phyloP scores from a whole-genome alignment of 2,797 vertebrate genomes.

The Glossophaga mutica region DNA sequence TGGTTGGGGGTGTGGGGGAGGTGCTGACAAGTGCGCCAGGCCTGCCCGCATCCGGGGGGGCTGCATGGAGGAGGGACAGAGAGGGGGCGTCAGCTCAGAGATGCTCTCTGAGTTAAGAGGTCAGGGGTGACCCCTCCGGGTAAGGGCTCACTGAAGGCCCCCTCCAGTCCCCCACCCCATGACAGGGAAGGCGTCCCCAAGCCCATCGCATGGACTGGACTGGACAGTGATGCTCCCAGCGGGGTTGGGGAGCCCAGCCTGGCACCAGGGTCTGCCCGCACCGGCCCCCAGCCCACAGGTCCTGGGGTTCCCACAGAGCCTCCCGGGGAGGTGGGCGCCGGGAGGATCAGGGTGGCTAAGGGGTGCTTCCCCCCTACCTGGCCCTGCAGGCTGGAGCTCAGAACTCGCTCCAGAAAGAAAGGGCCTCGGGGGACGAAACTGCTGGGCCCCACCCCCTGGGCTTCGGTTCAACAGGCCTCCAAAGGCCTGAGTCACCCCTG shows the following conservation, averaged over 20 bases:
- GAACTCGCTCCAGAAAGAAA: constrained; percentile 66
- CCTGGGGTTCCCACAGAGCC: background rate
- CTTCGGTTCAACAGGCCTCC: background rate
- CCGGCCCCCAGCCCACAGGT: background rate
- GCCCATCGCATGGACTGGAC: rapidly evolving
- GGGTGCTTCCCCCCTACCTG: background rate
- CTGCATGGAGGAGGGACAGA: background rate
- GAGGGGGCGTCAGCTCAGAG: background rate
- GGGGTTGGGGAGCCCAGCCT: background rate
- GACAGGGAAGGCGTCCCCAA: background rate
- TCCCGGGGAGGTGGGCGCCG: rapidly evolving
- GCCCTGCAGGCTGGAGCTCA: constrained; percentile 4
- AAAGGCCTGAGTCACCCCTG: constrained; percentile 50
- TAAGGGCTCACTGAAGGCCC: background rate
- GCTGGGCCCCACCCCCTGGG: constrained; percentile 34
- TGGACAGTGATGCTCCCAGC: background rate
- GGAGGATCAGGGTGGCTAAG: too few species aligned
- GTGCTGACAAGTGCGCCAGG: background rate
- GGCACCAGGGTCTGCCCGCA: background rate
- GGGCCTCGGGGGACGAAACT: constrained; percentile 66
- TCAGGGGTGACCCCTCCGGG: background rate
- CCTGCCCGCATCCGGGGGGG: background rate
- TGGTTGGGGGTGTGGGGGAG: background rate
- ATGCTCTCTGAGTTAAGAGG: background rate
- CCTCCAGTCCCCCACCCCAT: background rate